Evolutionary conservation across 2,113 vertebrate species (phyloP), one percentile per base, ranked within the genome.

Genomic region (Corythaeola cristata): DNA sequence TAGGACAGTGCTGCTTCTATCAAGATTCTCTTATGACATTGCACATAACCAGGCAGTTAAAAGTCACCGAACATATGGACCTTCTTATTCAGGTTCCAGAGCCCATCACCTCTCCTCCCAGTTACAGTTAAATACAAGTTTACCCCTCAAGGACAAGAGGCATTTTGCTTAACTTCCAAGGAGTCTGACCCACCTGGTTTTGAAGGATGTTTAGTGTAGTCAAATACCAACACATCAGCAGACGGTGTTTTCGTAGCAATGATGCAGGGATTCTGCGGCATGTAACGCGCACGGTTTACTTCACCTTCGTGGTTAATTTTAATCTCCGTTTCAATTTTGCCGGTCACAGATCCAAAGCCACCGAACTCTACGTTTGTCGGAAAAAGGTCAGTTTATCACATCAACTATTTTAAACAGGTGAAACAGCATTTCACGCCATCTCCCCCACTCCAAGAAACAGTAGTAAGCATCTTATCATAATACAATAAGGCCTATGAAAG

Each of bases 271-370:
- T 99, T 99, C 97, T 99, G 99, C 0, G 98, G 99, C 99, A 99
- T 99, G 95, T 99, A 99, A 62, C 98, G 98, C 44, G 99, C 99
- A 85, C 98, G 98, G 96, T 99, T 99, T 67, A 99, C 99, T 95
- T 99, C 99, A 83, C 99, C 99, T 96, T 99, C 99, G 2, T 99
- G 99, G 96, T 99, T 99, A 76, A 99, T 99, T 98, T 99, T 99
- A 94, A 99, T 98, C 97, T 99, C 99, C 0, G 98, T 99, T 97
- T 99, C 99, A 21, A 99, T 99, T 96, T 99, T 99, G 50, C 99
- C 99, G 77, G 98, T 99, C 66, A 99, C 99, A 30, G 99, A 99
- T 85, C 99, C 99, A 97, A 99, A 99, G 67, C 99, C 99, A 66
- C 98, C 99, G 96, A 99, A 99, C 96, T 99, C 99, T 99, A 95